A percentile compares a stretch with the other conserved stretches of the same genome.
These are phyloP conservation scores for Microctonus aethiopoides DNA, from an alignment of 2,888 invertebrate genomes.

Conservation along the genomic window DNA sequence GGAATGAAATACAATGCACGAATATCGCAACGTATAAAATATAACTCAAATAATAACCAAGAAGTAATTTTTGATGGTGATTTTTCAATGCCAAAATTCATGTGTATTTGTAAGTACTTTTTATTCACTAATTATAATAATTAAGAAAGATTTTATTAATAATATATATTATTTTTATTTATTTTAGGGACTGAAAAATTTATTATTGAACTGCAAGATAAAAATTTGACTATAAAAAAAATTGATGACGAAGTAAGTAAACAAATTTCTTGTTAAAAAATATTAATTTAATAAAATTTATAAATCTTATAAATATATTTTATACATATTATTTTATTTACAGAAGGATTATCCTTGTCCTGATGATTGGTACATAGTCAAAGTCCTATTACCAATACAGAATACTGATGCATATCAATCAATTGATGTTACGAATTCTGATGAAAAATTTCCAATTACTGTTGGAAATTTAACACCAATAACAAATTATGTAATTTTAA, in stretches of 20 bases:
- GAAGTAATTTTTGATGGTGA: not conserved
- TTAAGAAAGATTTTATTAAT: not conserved
- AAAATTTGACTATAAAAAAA: slow-evolving; percentile 33
- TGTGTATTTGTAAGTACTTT: slow-evolving; percentile 43
- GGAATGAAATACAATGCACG: slow-evolving; percentile 2
- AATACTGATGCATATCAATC: not conserved
- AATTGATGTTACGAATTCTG: not conserved
- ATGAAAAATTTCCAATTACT: slow-evolving; percentile 33
- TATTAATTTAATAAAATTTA: too few species aligned
- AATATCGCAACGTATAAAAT: not conserved
- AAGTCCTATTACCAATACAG: slow-evolving; percentile 4
- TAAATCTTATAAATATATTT: not conserved
- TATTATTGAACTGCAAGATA: slow-evolving; percentile 26
- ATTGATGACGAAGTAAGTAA: not conserved
- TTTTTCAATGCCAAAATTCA: slow-evolving; percentile 33
- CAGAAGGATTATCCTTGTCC: slow-evolving; percentile 42
- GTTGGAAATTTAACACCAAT: slow-evolving; percentile 30
- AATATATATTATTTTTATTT: not conserved
- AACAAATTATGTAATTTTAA: slow-evolving; percentile 35
- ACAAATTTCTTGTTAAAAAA: not conserved
- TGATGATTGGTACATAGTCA: slow-evolving; percentile 42
- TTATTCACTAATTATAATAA: not conserved
- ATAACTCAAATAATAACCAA: not conserved
- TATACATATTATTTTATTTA: slow-evolving; percentile 18
- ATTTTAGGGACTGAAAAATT: slow-evolving; percentile 28